phyloP scores from a whole-genome alignment of 2,888 invertebrate genomes.

The Notodonta ziczac region DNA sequence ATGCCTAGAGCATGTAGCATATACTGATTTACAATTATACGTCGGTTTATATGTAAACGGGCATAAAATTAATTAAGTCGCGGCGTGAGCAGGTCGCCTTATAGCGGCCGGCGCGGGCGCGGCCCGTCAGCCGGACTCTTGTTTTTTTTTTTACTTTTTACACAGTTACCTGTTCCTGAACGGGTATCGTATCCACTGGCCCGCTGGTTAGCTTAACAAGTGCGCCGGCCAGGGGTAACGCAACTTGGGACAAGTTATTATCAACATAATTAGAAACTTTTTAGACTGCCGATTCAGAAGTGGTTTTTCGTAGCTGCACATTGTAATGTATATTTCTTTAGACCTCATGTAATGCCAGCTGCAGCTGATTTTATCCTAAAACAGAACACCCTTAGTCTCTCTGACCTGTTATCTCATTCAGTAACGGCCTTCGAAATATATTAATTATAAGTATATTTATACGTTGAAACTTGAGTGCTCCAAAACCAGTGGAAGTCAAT shows the following conservation, averaged over 20 bases:
- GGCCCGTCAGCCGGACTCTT: constrained; percentile 60
- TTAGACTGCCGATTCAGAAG: background rate
- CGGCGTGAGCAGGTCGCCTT: constrained; percentile 45
- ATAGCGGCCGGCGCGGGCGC: constrained; percentile 47
- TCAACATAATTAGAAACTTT: background rate
- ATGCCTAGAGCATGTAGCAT: too few relatives aligned
- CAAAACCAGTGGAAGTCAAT: too few relatives aligned
- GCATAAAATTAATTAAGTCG: constrained; percentile 11
- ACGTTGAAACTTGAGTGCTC: too few relatives aligned
- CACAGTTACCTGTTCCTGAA: constrained; percentile 79
- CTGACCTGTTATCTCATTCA: too few relatives aligned
- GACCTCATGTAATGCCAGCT: background rate
- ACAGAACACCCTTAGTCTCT: too few relatives aligned
- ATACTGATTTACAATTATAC: too few relatives aligned
- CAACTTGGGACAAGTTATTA: constrained; percentile 50
- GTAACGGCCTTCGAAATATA: too few relatives aligned
- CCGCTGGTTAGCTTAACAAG: constrained; percentile 79
- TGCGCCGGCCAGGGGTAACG: constrained; percentile 66
- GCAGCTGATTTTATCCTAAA: too few relatives aligned
- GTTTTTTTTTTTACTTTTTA: constrained; percentile 68
- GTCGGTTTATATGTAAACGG: background rate
- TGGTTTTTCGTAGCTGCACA: background rate
- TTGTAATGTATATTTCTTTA: background rate
- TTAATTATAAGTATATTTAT: too few relatives aligned
- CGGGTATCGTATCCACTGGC: constrained; percentile 66